Evolutionary conservation across 2,888 invertebrate genomes (phyloP).

Genomic region (Caenorhabditis sp.): DNA sequence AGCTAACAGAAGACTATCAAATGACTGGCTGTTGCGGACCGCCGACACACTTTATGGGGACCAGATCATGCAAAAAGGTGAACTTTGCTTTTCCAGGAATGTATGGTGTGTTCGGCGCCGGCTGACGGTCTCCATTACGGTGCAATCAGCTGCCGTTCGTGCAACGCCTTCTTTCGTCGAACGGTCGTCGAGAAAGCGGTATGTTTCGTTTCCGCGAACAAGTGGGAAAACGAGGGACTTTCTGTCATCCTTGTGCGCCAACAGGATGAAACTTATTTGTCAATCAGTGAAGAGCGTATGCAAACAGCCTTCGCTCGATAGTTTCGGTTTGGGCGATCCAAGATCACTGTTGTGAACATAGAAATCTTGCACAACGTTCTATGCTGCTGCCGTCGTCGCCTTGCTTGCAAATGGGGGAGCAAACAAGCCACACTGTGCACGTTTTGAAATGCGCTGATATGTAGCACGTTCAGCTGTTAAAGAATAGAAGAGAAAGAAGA

Average conservation of each 20-base stretch:
- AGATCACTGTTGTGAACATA: conserved; percentile 19
- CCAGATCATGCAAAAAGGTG: no score
- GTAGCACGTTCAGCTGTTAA: no score
- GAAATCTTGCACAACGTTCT: no score
- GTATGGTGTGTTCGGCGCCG: conserved; percentile 70
- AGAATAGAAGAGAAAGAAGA: no score
- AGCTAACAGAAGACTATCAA: not conserved
- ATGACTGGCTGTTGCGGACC: not conserved
- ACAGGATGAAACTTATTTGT: conserved; percentile 44
- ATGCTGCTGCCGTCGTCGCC: no score
- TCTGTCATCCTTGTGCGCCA: conserved; percentile 4
- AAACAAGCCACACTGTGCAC: no score
- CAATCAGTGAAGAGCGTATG: conserved; percentile 42
- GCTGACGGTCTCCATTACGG: conserved; percentile 77
- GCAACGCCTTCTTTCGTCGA: conserved; percentile 73
- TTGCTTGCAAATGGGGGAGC: no score
- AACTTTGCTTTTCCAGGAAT: conserved; percentile 53
- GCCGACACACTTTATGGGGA: not conserved
- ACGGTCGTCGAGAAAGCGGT: conserved; percentile 75
- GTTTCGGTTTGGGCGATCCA: conserved; percentile 31
- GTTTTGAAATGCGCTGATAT: no score
- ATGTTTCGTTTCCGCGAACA: conserved; percentile 11
- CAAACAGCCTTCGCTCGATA: conserved; percentile 10
- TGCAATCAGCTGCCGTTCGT: conserved; percentile 71
- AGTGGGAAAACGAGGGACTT: not conserved